Conservation (phyloP, 2,888 invertebrate species). For the Latheticus oryzae region DNA sequence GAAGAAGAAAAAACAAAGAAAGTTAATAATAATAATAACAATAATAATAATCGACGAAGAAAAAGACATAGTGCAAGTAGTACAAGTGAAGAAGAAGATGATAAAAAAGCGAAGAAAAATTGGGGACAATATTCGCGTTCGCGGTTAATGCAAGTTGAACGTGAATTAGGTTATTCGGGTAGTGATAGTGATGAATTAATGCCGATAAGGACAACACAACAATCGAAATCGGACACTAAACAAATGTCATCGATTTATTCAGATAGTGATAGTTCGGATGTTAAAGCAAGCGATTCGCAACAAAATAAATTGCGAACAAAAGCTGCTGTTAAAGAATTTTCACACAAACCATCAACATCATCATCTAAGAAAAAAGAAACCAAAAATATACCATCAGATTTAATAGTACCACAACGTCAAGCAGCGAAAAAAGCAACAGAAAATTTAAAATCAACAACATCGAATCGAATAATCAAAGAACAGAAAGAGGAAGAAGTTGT, state of each 20-base stretch:
- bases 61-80: constrained; percentile 63
- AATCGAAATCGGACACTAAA: constrained; percentile 56
- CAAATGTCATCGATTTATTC: constrained; percentile 82
- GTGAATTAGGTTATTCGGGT: constrained; percentile 76
- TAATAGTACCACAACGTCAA: constrained; percentile 90
- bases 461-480: constrained; percentile 62
- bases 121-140: constrained; percentile 66
- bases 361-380: constrained; percentile 67
- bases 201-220: constrained; percentile 70
- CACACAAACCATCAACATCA: constrained; percentile 64
- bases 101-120: constrained; percentile 64
- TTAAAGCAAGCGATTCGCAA: constrained; percentile 75
- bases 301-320: constrained; percentile 80
- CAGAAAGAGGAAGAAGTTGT: constrained; percentile 50
- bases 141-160: constrained; percentile 78
- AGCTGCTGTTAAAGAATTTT: constrained; percentile 87
- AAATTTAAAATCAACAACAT: constrained; percentile 80
- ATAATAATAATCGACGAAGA: constrained; percentile 55
- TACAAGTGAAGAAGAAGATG: constrained; percentile 74
- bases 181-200: constrained; percentile 85
- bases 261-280: constrained; percentile 75
- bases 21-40: constrained; percentile 53
- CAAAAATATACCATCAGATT: constrained; percentile 79
- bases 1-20: constrained; percentile 69
- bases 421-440: constrained; percentile 93